Base-by-base conservation (phyloP, 2,113 vertebrate species). In the Hystrix brachyura region DNA sequence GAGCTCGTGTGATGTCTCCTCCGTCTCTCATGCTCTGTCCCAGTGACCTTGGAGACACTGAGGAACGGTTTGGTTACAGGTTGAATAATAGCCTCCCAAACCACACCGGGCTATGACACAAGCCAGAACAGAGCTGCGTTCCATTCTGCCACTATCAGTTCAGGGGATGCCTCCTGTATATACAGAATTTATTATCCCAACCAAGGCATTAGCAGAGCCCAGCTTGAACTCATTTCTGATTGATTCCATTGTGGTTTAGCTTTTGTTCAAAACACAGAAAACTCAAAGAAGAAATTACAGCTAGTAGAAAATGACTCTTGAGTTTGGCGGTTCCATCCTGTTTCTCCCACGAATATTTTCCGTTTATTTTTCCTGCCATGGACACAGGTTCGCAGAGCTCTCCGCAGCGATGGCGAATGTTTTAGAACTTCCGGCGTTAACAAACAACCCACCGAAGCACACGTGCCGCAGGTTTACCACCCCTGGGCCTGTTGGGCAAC, bases 191-290 rank as follows among this genome's bases (percentile, higher is more conserved):
- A 46, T 76, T 48, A 81, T 51, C n/a, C 46, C 76, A 46, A 57
- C 53, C 59, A 64, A 34, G 48, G n/a, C 25, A 76, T 21, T 18
- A 60, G 74, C 48, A 78, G 38, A 72, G 7, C 32, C 10, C 46
- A 78, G 57, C 78, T 57, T 71, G 59, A 84, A 94, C 51, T 62
- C 2, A 74, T 72, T 82, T 84, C 71, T 67, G 34, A 59, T 48
- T 95, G 27, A 85, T 46, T 43, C n/a, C 46, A 57, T 25, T 65
- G 19, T 53, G 32, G 60, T 84, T 79, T 69, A n/a, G 62, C 18
- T 89, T 94, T 90, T 67, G 88, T 94, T 79, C 21, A 92, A 46
- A 57, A 38, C 34, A 38, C 55, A 38, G 3, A 83, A 82, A 83
- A 82, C 27, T 62, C 14, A 57, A 80, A 93, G 74, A 92, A 55